Evolutionary conservation across 2,888 invertebrate genomes (phyloP), one percentile per base, ranked within the genome.

Genomic region (Eumacrocentrus americanus): DNA sequence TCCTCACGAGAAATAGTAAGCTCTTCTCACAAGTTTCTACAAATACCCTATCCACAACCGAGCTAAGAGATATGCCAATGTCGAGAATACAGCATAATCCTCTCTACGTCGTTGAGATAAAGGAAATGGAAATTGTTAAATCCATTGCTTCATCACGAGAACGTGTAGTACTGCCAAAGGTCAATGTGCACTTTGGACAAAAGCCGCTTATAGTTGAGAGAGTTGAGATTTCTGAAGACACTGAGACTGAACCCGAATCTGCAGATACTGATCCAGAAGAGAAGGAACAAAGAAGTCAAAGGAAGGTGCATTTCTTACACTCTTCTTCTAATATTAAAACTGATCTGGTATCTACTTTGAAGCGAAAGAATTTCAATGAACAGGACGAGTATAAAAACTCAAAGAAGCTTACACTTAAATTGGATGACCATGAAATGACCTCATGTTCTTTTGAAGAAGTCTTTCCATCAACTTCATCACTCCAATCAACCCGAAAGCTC

Each of bases 21-120:
- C 82, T 89, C 9, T 90, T 90, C 77, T 88, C 88, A 5, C 87
- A 88, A 79, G 88, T 90, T 65, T 88, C 88, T 0, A 81, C 83
- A 20, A 84, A 87, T 71, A 75, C 72, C 3, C 60, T 80, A n/a
- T 66, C 70, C 1, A 46, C 54, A 3, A 40, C 60, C 7, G 58
- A 58, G 64, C 54, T 52, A 12, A 62, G 67, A 4, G 64, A 60
- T 48, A 40, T 50, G n/a, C 57, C 48, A 22, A 9, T 47, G n/a
- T 55, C 55, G 2, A 62, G 61, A 29, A 52, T 67, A 9, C 70
- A 74, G 55, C 66, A 71, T 44, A 80, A 78, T 68, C 80, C 83
- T 4, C 85, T 85, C 53, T 86, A 85, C 67, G 83, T 89, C 66
- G 91, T 91, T 11, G 90, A 87, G 71, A 85, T 91, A 1, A 87